Percentiles rank a stretch among this genome's conserved stretches.
Conservation (phyloP, 2,888 invertebrate species). For the Napeogenes inachia region DNA sequence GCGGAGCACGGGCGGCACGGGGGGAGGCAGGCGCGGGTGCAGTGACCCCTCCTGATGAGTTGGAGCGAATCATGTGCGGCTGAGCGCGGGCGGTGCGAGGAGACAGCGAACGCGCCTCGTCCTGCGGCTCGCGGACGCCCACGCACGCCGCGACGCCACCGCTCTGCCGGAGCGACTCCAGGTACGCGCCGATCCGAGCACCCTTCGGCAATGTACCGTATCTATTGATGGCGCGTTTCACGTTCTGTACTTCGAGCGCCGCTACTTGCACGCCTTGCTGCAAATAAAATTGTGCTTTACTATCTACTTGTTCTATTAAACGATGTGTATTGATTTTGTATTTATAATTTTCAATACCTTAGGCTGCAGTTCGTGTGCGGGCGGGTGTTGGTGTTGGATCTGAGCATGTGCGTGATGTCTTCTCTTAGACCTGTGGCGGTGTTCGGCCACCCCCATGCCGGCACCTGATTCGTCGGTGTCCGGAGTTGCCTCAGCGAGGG, state of each 20-base stretch:
- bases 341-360: slow-evolving; percentile 36
- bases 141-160: slow-evolving; percentile 74
- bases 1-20: slow-evolving; percentile 56
- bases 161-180: slow-evolving; percentile 93
- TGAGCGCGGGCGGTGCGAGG: slow-evolving; percentile 82
- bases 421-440: slow-evolving; percentile 67
- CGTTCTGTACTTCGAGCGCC: slow-evolving; percentile 96
- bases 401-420: slow-evolving; percentile 51
- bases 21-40: slow-evolving; percentile 71
- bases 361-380: slow-evolving; percentile 36
- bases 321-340: too few relatives aligned
- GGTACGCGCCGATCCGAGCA: slow-evolving; percentile 95
- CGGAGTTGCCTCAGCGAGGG: slow-evolving; percentile 82
- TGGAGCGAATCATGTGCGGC: slow-evolving; percentile 92
- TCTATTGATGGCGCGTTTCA: slow-evolving; percentile 94
- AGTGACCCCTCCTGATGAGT: slow-evolving; percentile 90
- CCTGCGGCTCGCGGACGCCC: slow-evolving; percentile 47
- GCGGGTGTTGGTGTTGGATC: slow-evolving; percentile 56
- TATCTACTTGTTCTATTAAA: neutral
- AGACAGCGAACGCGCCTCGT: slow-evolving; percentile 77
- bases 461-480: slow-evolving; percentile 84
- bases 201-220: slow-evolving; percentile 98
- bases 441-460: slow-evolving; percentile 56
- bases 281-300: slow-evolving; percentile 13
- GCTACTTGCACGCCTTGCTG: slow-evolving; percentile 86